These are phyloP conservation scores for Sterrhoptilus dennistouni DNA, from an alignment of 2,113 vertebrate species.

Conservation along the genomic window DNA sequence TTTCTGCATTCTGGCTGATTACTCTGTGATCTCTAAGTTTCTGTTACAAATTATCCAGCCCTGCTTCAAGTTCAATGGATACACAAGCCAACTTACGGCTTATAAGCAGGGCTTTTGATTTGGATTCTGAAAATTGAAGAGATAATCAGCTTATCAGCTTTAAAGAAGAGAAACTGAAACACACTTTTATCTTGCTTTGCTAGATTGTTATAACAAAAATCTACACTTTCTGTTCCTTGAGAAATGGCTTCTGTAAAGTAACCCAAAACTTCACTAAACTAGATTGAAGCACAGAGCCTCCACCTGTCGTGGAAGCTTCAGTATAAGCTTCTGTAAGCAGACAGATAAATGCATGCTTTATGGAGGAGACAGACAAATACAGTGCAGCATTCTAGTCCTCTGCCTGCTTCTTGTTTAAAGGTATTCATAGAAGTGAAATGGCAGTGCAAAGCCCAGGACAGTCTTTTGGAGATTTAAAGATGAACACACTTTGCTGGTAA, in stretches of 20 bases:
- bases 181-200: not conserved
- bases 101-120: not conserved
- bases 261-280: not conserved
- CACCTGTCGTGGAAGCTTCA: not conserved
- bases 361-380: not conserved
- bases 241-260: not conserved
- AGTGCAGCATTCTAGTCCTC: not conserved
- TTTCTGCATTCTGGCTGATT: constrained; percentile 42
- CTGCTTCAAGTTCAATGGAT: not conserved
- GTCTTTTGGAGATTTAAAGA: not conserved
- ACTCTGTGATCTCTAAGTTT: not conserved
- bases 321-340: not conserved
- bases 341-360: not conserved
- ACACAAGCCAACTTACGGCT: not conserved
- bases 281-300: not conserved
- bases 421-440: not conserved
- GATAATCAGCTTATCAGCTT: constrained; percentile 40
- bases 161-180: not conserved
- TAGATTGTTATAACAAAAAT: not conserved
- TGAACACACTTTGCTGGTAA: not conserved
- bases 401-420: not conserved
- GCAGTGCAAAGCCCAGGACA: not conserved
- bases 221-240: not conserved
- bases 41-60: constrained; percentile 34
- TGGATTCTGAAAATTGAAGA: constrained; percentile 24